These are phyloP conservation scores for Keiferia lycopersicella DNA, from an alignment of 2,888 invertebrate genomes.

Conservation along the genomic window DNA sequence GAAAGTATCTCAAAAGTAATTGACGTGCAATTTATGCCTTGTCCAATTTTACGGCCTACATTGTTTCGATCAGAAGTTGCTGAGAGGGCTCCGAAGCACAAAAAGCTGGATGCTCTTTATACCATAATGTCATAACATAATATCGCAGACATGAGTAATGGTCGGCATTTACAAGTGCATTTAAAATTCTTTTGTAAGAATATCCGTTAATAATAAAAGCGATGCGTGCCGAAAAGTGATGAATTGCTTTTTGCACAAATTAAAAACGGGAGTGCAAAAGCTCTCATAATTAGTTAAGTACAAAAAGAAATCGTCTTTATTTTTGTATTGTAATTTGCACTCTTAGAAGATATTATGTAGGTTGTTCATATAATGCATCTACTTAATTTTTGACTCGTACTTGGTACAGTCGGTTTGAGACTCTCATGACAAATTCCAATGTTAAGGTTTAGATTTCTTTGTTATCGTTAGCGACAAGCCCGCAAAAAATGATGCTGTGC, in stretches of 20 bases:
- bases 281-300: slow-evolving; percentile 8
- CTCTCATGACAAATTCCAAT: no score
- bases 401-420: no score
- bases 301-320: not conserved
- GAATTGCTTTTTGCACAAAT: slow-evolving; percentile 47
- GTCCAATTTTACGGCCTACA: slow-evolving; percentile 65
- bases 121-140: slow-evolving; percentile 55
- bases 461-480: no score
- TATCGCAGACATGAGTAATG: slow-evolving; percentile 56
- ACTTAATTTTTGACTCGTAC: no score
- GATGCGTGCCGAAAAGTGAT: slow-evolving; percentile 50
- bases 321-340: not conserved
- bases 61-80: slow-evolving; percentile 40
- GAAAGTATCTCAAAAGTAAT: slow-evolving; percentile 44
- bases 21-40: slow-evolving; percentile 38
- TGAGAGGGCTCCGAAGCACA: slow-evolving; percentile 46
- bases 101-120: slow-evolving; percentile 45
- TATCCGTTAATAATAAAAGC: slow-evolving; percentile 45
- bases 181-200: slow-evolving; percentile 52
- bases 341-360: not conserved
- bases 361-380: no score
- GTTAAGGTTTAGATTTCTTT: no score
- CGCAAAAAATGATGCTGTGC: no score
- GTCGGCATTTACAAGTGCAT: slow-evolving; percentile 55
- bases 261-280: slow-evolving; percentile 36